phyloP scores from a whole-genome alignment of 1,140 invertebrate species.

The Harpegnathos saltator region DNA sequence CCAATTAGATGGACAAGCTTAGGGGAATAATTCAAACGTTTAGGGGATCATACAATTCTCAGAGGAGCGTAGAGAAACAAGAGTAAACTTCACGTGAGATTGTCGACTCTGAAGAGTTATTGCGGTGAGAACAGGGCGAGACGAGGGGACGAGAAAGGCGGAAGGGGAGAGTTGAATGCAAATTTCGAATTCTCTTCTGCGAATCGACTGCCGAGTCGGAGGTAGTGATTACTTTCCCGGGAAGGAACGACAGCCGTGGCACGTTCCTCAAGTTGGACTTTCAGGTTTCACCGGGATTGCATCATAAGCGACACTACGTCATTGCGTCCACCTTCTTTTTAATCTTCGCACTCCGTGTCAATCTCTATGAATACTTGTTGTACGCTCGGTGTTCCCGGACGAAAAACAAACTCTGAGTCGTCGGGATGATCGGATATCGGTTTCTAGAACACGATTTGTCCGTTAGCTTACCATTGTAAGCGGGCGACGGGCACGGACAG shows the following conservation, averaged over 20 bases:
- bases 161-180: background rate
- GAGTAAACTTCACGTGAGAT: background rate
- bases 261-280: conserved; percentile 32
- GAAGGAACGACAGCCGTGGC: conserved; percentile 72
- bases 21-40: background rate
- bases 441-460: background rate
- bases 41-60: background rate
- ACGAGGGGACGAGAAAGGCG: background rate
- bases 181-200: conserved; percentile 15
- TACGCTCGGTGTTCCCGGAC: background rate
- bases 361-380: background rate
- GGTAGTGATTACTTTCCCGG: conserved; percentile 58
- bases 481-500: background rate
- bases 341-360: background rate
- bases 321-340: background rate
- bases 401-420: background rate
- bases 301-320: conserved; percentile 61
- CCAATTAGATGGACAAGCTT: background rate
- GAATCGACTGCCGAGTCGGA: conserved; percentile 37
- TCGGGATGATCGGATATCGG: background rate
- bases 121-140: background rate
- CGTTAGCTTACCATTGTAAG: too few species aligned
- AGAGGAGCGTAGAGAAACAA: background rate
- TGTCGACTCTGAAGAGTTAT: conserved; percentile 7
- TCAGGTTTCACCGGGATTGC: conserved; percentile 75